Evolutionary conservation across 1,140 invertebrate genomes (phyloP), one percentile per base, ranked within the genome.

Genomic region (Asobara japonica): DNA sequence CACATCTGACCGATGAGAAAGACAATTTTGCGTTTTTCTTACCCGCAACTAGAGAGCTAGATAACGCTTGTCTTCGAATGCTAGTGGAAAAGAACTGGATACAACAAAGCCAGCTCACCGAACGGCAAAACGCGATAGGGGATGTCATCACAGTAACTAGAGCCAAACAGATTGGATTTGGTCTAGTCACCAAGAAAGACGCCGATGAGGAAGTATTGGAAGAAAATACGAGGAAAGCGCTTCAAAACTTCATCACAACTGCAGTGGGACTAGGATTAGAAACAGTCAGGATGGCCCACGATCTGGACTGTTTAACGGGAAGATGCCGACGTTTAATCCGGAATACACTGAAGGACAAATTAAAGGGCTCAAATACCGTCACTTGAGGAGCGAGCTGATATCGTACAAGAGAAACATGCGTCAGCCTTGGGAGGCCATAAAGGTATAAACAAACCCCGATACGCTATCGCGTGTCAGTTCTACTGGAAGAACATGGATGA

Each of bases 401-500:
- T 73, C 3, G 29, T 73, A 5, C 7, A 70, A 18, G 67, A 73
- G 60, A 69, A 61, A 22, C 72, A 73, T 38, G 16, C 48, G 3
- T 36, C 29, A 8, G 18, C 51, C 1, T 10, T 38, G 41, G 67
- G 45, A 48, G 67, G 67, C 20, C 72, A 67, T 38, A 22, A 20
- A 10, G 72, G 72, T 13, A 48, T 71, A 4, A 45, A 7, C 0
- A 62, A 65, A 22, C 71, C 38, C 3, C 61, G 6, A 13, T 16
- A 41, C 16, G 5, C 22, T 27, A 45, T 74, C 1, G 64, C 33
- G 3, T 22, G 29, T 48, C 22, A 66, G 11, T 69, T 51, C 56
- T 65, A 18, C 45, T 72, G 73, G 69, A 33, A 71, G 13, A 71
- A 65, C 10, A 41, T 74, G 27, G 51, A 36, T 18, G n/a, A 13